A percentile compares a stretch with the other conserved stretches of the same genome.
Conservation (phyloP, 2,113 vertebrate genomes). For the Perca fluviatilis region DNA sequence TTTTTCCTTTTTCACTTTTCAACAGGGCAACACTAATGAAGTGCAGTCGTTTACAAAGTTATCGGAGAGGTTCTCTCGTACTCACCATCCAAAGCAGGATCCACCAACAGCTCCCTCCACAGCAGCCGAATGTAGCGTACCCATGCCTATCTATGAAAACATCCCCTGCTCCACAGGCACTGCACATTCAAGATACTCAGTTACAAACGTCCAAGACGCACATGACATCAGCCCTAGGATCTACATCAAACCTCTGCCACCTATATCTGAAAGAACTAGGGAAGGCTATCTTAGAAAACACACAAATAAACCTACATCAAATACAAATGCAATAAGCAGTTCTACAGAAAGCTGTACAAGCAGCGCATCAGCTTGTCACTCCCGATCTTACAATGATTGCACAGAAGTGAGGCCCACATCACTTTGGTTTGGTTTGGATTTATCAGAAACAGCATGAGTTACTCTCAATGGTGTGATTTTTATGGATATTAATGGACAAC, state of each 20-base stretch:
- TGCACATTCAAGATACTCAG: not conserved
- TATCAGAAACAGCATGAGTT: slow-evolving; percentile 22
- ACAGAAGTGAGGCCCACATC: not conserved
- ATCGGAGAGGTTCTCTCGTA: not conserved
- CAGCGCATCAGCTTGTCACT: not conserved
- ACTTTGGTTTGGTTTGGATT: slow-evolving; percentile 61
- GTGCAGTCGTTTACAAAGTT: not conserved
- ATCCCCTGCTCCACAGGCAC: not conserved
- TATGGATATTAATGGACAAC: not conserved
- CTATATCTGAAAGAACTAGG: not conserved
- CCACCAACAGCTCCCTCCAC: not conserved
- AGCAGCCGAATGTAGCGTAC: accelerated
- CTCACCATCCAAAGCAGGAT: not conserved
- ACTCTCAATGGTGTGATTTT: not conserved
- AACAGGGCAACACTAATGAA: not conserved
- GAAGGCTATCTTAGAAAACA: not conserved
- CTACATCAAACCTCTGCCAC: slow-evolving; percentile 33
- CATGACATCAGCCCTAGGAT: not conserved
- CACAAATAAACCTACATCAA: not conserved
- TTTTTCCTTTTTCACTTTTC: slow-evolving; percentile 3
- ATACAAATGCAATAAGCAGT: not conserved
- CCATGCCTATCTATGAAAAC: slow-evolving; percentile 49
- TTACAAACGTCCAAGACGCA: not conserved
- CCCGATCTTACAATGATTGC: not conserved
- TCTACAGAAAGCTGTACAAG: not conserved